A percentile compares a stretch with the other conserved stretches of the same genome.
Evolutionary conservation across 1,140 invertebrate genomes (phyloP).

Genomic region (Solenopsis invicta): DNA sequence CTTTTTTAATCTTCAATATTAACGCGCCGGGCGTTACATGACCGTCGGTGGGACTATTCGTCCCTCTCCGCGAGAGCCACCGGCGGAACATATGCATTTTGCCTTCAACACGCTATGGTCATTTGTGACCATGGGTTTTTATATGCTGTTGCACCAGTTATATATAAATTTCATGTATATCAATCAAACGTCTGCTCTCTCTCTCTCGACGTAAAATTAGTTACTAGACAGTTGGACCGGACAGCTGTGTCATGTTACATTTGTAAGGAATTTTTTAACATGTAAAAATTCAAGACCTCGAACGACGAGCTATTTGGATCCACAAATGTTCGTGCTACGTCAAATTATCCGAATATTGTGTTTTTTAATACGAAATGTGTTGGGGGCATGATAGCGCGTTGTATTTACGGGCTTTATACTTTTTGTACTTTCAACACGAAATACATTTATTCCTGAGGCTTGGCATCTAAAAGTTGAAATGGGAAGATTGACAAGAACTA

Average conservation of each 20-base stretch:
- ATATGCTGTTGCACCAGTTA: slow-evolving; percentile 6
- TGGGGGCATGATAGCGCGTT: background rate
- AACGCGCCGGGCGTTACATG: slow-evolving; percentile 19
- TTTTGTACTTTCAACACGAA: background rate
- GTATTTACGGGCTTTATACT: background rate
- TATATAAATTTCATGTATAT: slow-evolving; percentile 6
- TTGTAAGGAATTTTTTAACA: background rate
- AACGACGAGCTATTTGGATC: background rate
- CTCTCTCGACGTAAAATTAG: background rate
- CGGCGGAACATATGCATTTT: background rate
- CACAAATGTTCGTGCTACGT: background rate
- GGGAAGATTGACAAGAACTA: background rate
- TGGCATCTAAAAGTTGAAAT: background rate
- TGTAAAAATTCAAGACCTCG: background rate
- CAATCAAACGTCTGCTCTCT: background rate
- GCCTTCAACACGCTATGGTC: background rate
- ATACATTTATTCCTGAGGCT: background rate
- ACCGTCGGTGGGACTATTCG: background rate
- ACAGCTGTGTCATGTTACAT: slow-evolving; percentile 2
- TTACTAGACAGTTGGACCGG: background rate
- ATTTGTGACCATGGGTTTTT: slow-evolving; percentile 6
- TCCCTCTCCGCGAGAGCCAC: slow-evolving; percentile 9
- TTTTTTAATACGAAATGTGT: background rate
- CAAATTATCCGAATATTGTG: background rate
- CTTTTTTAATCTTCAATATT: slow-evolving; percentile 32